A percentile compares a stretch with the other conserved stretches of the same genome.
These are phyloP conservation scores for Hippolais icterina DNA, from an alignment of 2,113 vertebrate species.

Conservation along the genomic window DNA sequence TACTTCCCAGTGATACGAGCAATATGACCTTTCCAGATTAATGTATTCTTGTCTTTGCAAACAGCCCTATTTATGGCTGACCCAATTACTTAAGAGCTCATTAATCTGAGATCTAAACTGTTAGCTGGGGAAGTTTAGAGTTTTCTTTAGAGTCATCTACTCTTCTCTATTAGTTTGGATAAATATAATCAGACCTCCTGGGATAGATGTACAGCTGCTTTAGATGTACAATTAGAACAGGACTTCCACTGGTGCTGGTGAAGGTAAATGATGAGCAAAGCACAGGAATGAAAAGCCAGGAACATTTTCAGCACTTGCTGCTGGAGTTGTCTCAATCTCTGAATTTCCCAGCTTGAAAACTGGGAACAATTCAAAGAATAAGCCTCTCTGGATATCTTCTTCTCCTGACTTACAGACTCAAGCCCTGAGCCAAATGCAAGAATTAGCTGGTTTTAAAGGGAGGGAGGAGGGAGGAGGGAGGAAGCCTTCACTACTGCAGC, in stretches of 20 bases:
- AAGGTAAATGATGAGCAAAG: not conserved
- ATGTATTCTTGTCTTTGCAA: not conserved
- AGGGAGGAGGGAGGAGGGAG: not conserved
- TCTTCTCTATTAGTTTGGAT: slow-evolving; percentile 23
- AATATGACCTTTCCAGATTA: not conserved
- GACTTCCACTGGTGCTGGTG: not conserved
- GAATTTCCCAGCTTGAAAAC: not conserved
- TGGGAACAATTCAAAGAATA: not conserved
- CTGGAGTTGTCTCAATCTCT: not conserved
- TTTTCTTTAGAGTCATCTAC: slow-evolving; percentile 16
- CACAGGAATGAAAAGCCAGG: not conserved
- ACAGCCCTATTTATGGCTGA: slow-evolving; percentile 26
- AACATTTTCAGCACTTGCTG: not conserved
- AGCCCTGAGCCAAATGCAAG: not conserved
- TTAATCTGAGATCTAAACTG: slow-evolving; percentile 17
- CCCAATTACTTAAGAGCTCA: slow-evolving; percentile 28
- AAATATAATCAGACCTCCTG: not conserved
- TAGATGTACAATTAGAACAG: not conserved
- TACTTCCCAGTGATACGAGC: not conserved
- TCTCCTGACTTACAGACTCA: not conserved
- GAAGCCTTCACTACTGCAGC: not conserved
- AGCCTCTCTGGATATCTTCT: not conserved
- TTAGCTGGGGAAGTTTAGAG: not conserved
- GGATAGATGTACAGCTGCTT: not conserved
- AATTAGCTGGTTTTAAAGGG: not conserved